Conservation (phyloP, 2,113 vertebrate genomes). For the Myodes glareolus region DNA sequence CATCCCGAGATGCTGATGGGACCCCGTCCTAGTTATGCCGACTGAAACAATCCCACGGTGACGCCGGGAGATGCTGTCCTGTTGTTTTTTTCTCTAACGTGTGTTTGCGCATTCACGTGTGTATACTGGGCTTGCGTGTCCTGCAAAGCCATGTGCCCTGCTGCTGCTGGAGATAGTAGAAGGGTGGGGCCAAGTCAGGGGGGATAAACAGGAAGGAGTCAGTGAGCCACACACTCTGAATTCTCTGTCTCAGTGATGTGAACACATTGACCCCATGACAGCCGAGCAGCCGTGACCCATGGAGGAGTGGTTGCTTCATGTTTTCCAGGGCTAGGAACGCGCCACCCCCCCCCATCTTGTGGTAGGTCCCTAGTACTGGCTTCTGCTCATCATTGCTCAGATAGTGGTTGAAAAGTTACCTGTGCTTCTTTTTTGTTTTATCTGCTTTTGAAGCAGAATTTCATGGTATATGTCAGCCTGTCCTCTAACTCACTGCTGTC, state of each 20-base stretch:
- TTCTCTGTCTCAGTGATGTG: background rate
- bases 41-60: background rate
- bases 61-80: accelerated
- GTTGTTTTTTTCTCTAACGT: background rate
- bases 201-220: accelerated
- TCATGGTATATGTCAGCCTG: no score
- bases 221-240: accelerated
- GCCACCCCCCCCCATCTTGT: background rate
- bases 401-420: background rate
- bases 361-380: accelerated
- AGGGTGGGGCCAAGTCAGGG: no score
- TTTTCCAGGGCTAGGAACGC: background rate
- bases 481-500: background rate
- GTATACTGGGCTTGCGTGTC: background rate
- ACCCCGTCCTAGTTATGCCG: background rate
- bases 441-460: background rate
- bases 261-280: background rate
- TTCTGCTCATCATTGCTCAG: background rate
- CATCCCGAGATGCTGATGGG: background rate
- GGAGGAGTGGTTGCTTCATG: no score
- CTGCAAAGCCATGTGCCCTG: accelerated
- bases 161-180: background rate
- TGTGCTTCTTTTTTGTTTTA: background rate
- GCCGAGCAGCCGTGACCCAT: accelerated
- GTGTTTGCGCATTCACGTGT: background rate